Conservation (phyloP, 2,888 invertebrate genomes). For the Labia minor region DNA sequence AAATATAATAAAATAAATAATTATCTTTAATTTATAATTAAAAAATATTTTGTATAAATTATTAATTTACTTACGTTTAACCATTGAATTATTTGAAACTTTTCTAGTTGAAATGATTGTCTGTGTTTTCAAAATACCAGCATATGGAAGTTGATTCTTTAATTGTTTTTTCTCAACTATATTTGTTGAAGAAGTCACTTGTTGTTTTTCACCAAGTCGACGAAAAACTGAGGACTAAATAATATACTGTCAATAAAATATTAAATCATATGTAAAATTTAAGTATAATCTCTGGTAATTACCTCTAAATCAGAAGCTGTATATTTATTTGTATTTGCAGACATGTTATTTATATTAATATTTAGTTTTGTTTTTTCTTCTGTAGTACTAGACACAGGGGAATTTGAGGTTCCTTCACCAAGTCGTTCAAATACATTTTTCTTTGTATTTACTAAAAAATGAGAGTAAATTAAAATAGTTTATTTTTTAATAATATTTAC, state of each 20-base stretch:
- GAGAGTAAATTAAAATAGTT: not conserved
- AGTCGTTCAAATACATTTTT: slow-evolving; percentile 43
- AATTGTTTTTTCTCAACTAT: not conserved
- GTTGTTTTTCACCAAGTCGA: slow-evolving; percentile 34
- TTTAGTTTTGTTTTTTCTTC: slow-evolving; percentile 20
- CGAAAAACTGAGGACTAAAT: slow-evolving; percentile 32
- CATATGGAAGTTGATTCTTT: slow-evolving; percentile 22
- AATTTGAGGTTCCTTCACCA: slow-evolving; percentile 36
- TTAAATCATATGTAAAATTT: not conserved
- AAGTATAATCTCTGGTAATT: slow-evolving; percentile 27
- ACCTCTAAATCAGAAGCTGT: not conserved
- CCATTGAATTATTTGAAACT: not conserved
- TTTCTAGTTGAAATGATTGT: slow-evolving; percentile 18
- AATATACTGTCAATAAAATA: not conserved
- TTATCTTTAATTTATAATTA: not conserved
- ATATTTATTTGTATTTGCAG: not conserved
- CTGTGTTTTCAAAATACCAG: slow-evolving; percentile 34
- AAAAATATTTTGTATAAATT: too few relatives aligned
- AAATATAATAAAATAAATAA: not conserved
- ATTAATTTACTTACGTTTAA: not conserved
- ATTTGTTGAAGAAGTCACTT: slow-evolving; percentile 23
- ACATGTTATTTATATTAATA: slow-evolving; percentile 1
- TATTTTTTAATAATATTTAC: not conserved
- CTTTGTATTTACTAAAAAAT: slow-evolving; percentile 28
- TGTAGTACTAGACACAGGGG: slow-evolving; percentile 38